Base-by-base conservation (phyloP, 2,113 vertebrate species). In the Tetrax tetrax region DNA sequence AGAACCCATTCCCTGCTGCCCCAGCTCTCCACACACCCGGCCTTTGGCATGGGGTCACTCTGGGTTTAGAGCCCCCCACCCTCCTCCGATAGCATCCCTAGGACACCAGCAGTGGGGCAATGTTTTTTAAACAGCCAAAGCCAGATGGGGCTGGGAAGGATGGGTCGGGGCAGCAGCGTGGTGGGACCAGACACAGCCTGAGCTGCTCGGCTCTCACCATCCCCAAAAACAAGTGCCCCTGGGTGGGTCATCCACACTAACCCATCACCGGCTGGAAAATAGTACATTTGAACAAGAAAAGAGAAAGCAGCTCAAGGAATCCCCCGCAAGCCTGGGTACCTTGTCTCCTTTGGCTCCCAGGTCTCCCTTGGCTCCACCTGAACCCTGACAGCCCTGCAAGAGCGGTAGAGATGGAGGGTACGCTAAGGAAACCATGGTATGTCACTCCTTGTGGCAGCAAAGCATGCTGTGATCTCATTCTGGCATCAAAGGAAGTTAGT, bases 321-420 rank as follows among this genome's bases (percentile, higher is more conserved):
- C 3, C 21, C 16, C 18, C 15, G 0, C 10, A 9, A 66, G 8
- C 16, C 35, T 4, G 14, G 18, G 37, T 6, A 99, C 99, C 98
- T 97, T 98, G 88, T 96, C 87, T 69, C 99, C 99, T 98, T 98
- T 98, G n/a, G 87, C 68, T 89, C 99, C 99, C 48, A 76, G 38
- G 74, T 98, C 95, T 18, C 99, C 99, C 48, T 97, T 98, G 84
- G 98, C 98, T 91, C 99, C 99, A 54, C 96, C 87, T 2, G 93
- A 96, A 68, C 98, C 98, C 95, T 61, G 96, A 60, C 83, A 95
- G 29, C 99, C 99, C 99, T 99, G 93, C 53, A 48, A 80, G 79
- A 48, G 64, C 80, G 92, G 82, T 54, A 77, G 24, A 59, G 3
- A 28, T 6, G 24, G 31, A n/a, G 25, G 50, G 16, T 10, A 38